A percentile compares a stretch with the other conserved stretches of the same genome.
phyloP scores from a whole-genome alignment of 2,888 invertebrate species.

The Aleiodes leptofemur region DNA sequence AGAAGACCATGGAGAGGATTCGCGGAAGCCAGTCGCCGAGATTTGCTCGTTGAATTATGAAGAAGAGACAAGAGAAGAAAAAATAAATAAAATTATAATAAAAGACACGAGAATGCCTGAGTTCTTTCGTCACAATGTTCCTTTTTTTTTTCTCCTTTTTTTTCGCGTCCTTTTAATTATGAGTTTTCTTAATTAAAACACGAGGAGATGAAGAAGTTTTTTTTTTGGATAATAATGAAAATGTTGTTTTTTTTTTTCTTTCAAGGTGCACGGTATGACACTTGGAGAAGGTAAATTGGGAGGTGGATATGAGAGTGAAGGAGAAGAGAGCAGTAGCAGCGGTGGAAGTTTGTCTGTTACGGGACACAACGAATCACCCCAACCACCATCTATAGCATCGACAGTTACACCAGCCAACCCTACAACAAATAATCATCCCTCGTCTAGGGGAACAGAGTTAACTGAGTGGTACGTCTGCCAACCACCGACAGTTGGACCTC shows the following conservation, averaged over 20 bases:
- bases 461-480: slow-evolving; percentile 91
- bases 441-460: slow-evolving; percentile 78
- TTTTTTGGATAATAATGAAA: not conserved
- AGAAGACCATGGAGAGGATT: slow-evolving; percentile 54
- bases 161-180: not conserved
- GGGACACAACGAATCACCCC: slow-evolving; percentile 74
- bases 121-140: slow-evolving; percentile 48
- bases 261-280: slow-evolving; percentile 81
- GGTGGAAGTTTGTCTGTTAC: slow-evolving; percentile 86
- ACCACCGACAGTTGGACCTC: slow-evolving; percentile 77
- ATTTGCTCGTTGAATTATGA: slow-evolving; percentile 68
- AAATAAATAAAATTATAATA: not conserved
- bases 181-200: not conserved
- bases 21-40: slow-evolving; percentile 69
- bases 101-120: slow-evolving; percentile 3
- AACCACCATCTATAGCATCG: slow-evolving; percentile 78
- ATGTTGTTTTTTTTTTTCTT: slow-evolving; percentile 29
- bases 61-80: slow-evolving; percentile 54
- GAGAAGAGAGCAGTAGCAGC: slow-evolving; percentile 88
- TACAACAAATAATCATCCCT: slow-evolving; percentile 69
- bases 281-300: slow-evolving; percentile 77
- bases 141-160: slow-evolving; percentile 10
- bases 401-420: slow-evolving; percentile 61
- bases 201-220: not conserved
- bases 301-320: slow-evolving; percentile 90